Base-by-base conservation (phyloP, 2,797 vertebrate species). In the Percopsis omiscomaycus region DNA sequence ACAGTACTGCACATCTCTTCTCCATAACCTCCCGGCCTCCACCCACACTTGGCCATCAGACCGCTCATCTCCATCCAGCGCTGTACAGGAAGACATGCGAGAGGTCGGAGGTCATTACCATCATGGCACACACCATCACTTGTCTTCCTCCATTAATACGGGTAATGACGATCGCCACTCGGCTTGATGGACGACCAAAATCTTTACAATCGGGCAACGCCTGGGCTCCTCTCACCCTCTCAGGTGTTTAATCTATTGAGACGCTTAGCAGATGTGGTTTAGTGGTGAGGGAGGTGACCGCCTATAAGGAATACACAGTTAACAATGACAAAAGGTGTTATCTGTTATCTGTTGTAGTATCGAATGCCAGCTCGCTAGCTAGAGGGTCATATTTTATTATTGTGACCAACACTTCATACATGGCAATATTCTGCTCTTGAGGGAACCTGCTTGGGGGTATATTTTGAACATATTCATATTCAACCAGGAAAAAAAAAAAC, bases 1-100 rank as follows among this genome's bases (percentile, higher is more conserved):
- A 84, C 67, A 6, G 44, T 12, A 6, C 4, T 15, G 12, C n/a
- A 8, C 22, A 3, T 28, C 28, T 2, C 30, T 44, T 32, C 3
- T 68, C 63, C 53, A 45, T 46, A 15, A 29, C 59, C 62, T 68
- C 59, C 66, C 48, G 13, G 51, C 81, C 69, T 76, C 88, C 84
- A 79, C 87, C 87, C 81, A 88, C 88, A 78, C 79, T 54, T 53
- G 52, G 74, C 77, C 50, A 69, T 77, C 82, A 84, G 79, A 73
- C 76, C 73, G 71, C 69, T 89, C 88, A 81, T 88, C 86, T 87
- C 81, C 76, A 86, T 86, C 88, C 72, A 71, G 86, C 82, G 74
- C 77, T 80, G 64, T 64, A 53, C 73, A 55, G 75, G 68, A 77
- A 72, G 70, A 78, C 74, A 74, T 63, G 66, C 77, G 68, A 64